Conservation (phyloP, 2,888 invertebrate species). For the Noctua fimbriata region DNA sequence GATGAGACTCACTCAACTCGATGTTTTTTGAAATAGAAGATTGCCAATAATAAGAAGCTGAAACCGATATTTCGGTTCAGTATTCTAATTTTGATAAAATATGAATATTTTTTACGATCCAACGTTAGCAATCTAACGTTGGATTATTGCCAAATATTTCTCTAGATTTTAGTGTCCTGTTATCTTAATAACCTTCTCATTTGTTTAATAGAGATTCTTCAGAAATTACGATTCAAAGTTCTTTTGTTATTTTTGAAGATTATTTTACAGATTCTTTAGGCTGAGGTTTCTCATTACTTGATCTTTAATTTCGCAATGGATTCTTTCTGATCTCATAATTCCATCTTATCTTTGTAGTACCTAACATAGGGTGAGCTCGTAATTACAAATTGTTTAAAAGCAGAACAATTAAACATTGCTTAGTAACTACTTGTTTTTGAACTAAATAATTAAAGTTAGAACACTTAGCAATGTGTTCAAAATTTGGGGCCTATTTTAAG, state of each 20-base stretch:
- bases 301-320: constrained; percentile 20
- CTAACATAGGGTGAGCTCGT: constrained; percentile 32
- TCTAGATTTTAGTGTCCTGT: neutral
- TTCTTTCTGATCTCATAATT: constrained; percentile 24
- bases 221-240: constrained; percentile 7
- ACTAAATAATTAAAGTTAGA: constrained; percentile 52
- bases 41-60: constrained; percentile 45
- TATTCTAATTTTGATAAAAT: constrained; percentile 18
- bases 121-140: neutral
- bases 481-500: constrained; percentile 30
- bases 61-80: constrained; percentile 6
- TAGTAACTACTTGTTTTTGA: constrained; percentile 48
- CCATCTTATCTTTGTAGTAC: constrained; percentile 10
- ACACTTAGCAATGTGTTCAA: constrained; percentile 26
- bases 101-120: neutral
- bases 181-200: neutral
- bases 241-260: constrained; percentile 17
- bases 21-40: constrained; percentile 42
- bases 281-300: neutral
- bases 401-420: constrained; percentile 47
- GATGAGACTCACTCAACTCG: constrained; percentile 26
- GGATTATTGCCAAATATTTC: constrained; percentile 13
- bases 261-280: constrained; percentile 16
- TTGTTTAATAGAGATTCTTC: constrained; percentile 9
- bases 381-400: constrained; percentile 52